phyloP scores from a whole-genome alignment of 2,888 invertebrate genomes.

The Drosophila antonietae region DNA sequence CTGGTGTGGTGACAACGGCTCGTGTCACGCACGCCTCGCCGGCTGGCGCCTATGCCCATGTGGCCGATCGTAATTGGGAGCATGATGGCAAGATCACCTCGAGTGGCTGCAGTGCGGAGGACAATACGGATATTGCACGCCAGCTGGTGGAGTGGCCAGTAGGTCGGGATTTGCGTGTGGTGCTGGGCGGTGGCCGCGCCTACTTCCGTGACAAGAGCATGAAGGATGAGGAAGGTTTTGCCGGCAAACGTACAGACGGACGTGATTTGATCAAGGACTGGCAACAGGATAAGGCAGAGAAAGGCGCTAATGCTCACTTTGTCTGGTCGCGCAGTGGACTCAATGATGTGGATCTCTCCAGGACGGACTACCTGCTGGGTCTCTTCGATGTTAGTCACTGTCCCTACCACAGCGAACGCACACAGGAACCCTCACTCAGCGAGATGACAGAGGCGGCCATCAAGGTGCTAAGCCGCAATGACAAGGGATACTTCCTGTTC shows the following conservation, averaged over 20 bases:
- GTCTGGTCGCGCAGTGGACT: conserved; percentile 75
- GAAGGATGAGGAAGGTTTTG: conserved; percentile 86
- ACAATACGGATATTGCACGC: conserved; percentile 89
- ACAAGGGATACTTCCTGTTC: conserved; percentile 90
- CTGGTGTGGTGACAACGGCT: conserved; percentile 90
- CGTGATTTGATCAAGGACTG: conserved; percentile 89
- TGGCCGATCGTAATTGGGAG: conserved; percentile 90
- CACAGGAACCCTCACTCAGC: conserved; percentile 87
- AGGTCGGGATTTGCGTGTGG: conserved; percentile 89
- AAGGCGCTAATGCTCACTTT: conserved; percentile 79
- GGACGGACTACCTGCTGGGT: conserved; percentile 87
- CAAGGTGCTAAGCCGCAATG: conserved; percentile 86
- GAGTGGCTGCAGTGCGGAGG: conserved; percentile 82
- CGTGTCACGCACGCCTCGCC: conserved; percentile 92
- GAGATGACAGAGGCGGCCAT: conserved; percentile 90
- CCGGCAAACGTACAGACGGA: conserved; percentile 87
- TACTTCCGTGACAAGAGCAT: conserved; percentile 73
- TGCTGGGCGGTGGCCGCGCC: conserved; percentile 82
- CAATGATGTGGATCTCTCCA: conserved; percentile 80
- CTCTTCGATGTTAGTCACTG: conserved; percentile 86
- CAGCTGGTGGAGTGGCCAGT: conserved; percentile 89
- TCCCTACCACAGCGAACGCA: conserved; percentile 87
- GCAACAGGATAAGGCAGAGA: conserved; percentile 83
- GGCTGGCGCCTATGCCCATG: conserved; percentile 89
- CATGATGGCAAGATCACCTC: conserved; percentile 86